These are phyloP conservation scores for Tortricodes alternella DNA, from an alignment of 2,888 invertebrate species.

Conservation along the genomic window DNA sequence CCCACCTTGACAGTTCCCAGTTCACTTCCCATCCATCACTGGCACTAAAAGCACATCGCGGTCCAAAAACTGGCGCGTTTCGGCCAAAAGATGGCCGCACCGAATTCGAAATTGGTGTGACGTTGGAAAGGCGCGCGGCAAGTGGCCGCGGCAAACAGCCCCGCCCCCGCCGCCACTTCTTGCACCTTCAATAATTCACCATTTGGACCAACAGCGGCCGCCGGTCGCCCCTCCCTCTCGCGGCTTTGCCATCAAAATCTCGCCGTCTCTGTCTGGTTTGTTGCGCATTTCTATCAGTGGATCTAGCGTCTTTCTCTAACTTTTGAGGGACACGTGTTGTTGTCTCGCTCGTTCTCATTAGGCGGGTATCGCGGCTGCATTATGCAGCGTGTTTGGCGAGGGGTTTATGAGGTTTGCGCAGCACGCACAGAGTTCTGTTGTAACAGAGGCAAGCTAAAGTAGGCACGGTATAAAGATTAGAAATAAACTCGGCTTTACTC, in stretches of 20 bases:
- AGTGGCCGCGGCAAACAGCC: constrained; percentile 48
- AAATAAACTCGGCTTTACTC: no score
- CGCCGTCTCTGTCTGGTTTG: constrained; percentile 44
- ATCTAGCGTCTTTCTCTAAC: constrained; percentile 39
- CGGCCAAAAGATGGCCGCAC: constrained; percentile 50
- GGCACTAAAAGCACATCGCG: constrained; percentile 21
- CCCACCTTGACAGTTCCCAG: constrained; percentile 18
- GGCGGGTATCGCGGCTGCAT: constrained; percentile 64
- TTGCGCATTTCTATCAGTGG: constrained; percentile 60
- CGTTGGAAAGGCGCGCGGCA: constrained; percentile 71
- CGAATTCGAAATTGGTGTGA: constrained; percentile 67
- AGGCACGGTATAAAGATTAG: no score
- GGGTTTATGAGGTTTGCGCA: constrained; percentile 75
- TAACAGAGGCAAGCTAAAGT: constrained; percentile 47
- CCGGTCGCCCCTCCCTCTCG: constrained; percentile 58
- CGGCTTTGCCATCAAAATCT: constrained; percentile 41
- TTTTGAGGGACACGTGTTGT: background rate
- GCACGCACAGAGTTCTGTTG: constrained; percentile 51
- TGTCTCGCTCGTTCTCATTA: constrained; percentile 62
- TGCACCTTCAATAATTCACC: constrained; percentile 71
- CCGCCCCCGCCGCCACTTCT: constrained; percentile 52
- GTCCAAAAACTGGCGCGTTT: constrained; percentile 31
- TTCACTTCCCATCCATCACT: constrained; percentile 16
- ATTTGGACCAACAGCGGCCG: constrained; percentile 57
- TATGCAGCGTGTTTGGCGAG: constrained; percentile 75